Percentiles rank a stretch among this genome's conserved stretches.
Evolutionary conservation across 2,113 vertebrate species (phyloP).

Genomic region (Urocynchramus pylzowi): DNA sequence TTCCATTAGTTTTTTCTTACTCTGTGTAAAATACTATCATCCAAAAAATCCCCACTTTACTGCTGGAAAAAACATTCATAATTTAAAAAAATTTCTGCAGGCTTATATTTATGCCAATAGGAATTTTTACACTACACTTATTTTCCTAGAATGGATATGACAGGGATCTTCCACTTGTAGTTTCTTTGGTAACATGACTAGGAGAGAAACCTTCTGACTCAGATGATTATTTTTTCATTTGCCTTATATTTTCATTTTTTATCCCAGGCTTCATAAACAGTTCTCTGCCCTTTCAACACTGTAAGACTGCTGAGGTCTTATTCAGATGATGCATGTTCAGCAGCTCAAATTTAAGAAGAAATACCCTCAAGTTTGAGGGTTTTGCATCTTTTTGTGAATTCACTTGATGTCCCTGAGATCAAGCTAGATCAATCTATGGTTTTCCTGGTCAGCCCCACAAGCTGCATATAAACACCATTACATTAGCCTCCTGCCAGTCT

Average conservation of each 20-base stretch:
- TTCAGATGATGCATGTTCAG: background rate
- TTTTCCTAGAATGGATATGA: background rate
- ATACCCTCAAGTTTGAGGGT: background rate
- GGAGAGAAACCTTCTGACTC: background rate
- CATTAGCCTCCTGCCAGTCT: background rate
- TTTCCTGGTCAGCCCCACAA: background rate
- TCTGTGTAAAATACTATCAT: background rate
- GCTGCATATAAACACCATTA: background rate
- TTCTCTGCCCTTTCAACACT: background rate
- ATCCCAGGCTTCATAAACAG: background rate
- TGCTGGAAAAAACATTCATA: background rate
- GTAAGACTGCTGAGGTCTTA: background rate
- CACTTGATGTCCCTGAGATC: fast-evolving
- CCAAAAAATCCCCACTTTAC: background rate
- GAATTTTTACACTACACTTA: background rate
- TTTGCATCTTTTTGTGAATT: background rate
- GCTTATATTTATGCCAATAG: background rate
- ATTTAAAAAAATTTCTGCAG: background rate
- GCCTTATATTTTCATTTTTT: background rate
- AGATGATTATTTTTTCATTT: background rate
- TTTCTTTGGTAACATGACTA: background rate
- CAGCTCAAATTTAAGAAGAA: background rate
- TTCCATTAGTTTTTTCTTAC: background rate
- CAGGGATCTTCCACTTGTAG: background rate
- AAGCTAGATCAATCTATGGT: background rate